These are phyloP conservation scores for Pyrgilauda ruficollis DNA, from an alignment of 2,113 vertebrate genomes.

Conservation along the genomic window DNA sequence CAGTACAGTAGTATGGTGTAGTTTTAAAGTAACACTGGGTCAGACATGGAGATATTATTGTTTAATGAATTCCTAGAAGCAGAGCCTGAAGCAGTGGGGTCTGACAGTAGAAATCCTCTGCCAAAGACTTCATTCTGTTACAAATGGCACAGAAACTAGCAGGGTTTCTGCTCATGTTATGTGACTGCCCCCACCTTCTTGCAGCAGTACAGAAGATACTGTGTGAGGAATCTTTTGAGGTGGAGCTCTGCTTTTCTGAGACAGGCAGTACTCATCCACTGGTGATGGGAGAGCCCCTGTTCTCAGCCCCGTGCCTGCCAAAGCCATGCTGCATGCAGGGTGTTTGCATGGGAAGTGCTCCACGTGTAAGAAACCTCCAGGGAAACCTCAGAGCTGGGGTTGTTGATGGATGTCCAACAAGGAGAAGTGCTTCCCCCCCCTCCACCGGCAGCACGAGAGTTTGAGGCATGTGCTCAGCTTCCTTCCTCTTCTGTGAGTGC, in stretches of 20 bases:
- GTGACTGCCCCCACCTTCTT: background rate
- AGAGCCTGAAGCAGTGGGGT: background rate
- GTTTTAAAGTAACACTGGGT: background rate
- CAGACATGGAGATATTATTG: background rate
- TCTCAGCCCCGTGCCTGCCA: background rate
- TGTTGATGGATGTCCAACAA: background rate
- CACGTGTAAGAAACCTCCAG: background rate
- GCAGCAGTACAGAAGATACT: background rate
- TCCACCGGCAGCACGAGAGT: accelerated
- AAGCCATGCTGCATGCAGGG: background rate
- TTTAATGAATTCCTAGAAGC: background rate
- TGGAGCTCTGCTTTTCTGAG: background rate
- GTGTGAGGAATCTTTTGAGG: background rate
- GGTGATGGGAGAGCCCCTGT: background rate
- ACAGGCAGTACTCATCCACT: background rate
- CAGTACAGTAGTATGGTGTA: background rate
- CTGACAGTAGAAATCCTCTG: background rate
- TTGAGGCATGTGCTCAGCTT: constrained; percentile 14
- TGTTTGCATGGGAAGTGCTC: background rate
- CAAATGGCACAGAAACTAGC: background rate
- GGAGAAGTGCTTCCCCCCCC: background rate
- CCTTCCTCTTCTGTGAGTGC: background rate
- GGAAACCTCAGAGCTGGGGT: background rate
- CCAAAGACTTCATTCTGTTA: background rate
- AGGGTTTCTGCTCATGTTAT: background rate